phyloP scores from a whole-genome alignment of 2,888 invertebrate species.

The Caenorhabditis uteleia region DNA sequence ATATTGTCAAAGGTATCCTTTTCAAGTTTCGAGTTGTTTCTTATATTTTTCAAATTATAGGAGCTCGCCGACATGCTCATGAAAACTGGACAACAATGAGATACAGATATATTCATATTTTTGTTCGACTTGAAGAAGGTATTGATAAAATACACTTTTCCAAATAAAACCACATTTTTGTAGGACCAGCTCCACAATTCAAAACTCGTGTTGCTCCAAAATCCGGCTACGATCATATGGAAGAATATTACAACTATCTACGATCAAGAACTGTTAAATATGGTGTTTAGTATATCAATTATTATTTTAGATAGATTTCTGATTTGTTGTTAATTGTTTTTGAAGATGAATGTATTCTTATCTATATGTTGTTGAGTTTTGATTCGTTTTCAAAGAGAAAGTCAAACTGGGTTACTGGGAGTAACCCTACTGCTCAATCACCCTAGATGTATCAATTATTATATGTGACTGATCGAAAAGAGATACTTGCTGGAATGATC shows the following conservation, averaged over 20 bases:
- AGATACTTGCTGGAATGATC: no score
- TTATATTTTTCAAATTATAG: conserved; percentile 12
- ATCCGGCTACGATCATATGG: conserved; percentile 65
- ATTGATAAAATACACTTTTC: no score
- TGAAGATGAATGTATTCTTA: conserved; percentile 4
- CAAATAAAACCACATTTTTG: background rate
- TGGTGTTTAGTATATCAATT: conserved; percentile 43
- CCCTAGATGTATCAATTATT: no score
- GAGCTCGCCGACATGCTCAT: conserved; percentile 63
- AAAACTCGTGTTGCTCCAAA: conserved; percentile 27
- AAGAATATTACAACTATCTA: conserved; percentile 63
- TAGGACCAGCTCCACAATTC: conserved; percentile 35
- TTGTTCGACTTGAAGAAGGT: conserved; percentile 63
- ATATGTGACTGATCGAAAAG: no score
- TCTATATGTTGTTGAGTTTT: no score
- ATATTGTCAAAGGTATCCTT: conserved; percentile 60
- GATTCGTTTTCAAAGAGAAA: no score
- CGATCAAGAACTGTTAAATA: conserved; percentile 60
- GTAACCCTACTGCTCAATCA: no score
- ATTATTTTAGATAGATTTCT: conserved; percentile 11
- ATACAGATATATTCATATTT: conserved; percentile 66
- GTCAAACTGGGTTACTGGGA: no score
- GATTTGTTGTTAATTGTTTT: conserved; percentile 3
- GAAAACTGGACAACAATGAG: conserved; percentile 62
- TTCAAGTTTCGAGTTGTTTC: background rate